Evolutionary conservation across 2,797 vertebrate species (phyloP).

Genomic region (Buphagus erythrorhynchus): DNA sequence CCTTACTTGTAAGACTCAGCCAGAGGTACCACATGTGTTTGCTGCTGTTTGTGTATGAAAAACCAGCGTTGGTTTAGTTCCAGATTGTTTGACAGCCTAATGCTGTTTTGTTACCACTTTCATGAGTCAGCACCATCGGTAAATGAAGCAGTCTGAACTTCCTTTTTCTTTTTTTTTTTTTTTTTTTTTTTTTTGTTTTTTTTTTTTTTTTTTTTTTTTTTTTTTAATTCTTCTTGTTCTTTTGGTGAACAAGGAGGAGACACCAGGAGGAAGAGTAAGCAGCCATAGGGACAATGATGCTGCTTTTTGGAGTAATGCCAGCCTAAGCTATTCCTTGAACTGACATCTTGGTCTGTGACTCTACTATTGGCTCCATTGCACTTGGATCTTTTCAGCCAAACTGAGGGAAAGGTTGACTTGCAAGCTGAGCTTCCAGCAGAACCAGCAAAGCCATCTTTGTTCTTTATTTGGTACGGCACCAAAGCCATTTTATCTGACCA

Average conservation of each 20-base stretch:
- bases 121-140: neutral
- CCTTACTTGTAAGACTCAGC: neutral
- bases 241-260: neutral
- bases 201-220: too few relatives aligned
- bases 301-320: neutral
- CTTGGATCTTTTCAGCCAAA: neutral
- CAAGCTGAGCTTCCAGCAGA: neutral
- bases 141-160: neutral
- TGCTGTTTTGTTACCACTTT: neutral
- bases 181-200: neutral
- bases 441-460: neutral
- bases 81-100: neutral
- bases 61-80: neutral
- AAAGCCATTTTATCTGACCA: neutral
- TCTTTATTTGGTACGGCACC: neutral
- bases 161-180: neutral
- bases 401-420: neutral
- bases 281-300: neutral
- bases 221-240: neutral
- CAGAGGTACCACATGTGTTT: neutral
- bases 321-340: neutral
- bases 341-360: neutral
- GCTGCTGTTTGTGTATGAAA: neutral
- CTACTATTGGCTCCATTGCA: accelerated
- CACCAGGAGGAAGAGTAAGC: neutral